Evolutionary conservation across 2,888 invertebrate species (phyloP).

Genomic region (Penaeus monodon): DNA sequence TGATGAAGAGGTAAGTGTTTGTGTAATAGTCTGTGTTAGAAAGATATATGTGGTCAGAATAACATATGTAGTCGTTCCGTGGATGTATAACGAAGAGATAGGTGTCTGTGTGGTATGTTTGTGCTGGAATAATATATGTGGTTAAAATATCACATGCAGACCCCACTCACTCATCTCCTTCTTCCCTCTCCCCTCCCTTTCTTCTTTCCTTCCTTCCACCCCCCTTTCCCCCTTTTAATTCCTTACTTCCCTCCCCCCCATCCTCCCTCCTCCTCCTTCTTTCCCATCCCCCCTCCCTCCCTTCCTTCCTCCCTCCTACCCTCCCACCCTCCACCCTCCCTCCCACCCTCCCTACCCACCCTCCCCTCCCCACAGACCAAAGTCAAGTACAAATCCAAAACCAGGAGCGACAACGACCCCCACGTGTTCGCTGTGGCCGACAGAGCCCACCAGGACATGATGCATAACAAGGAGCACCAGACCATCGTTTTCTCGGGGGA

Average conservation of each 20-base stretch:
- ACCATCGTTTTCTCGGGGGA: slow-evolving; percentile 91
- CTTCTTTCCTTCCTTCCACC: no score
- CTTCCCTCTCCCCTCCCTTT: no score
- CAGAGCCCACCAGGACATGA: slow-evolving; percentile 88
- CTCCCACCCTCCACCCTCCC: not conserved
- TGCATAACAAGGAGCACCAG: slow-evolving; percentile 87
- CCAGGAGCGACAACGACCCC: slow-evolving; percentile 88
- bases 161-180: not conserved
- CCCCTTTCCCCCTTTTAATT: no score
- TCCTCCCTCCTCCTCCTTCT: no score
- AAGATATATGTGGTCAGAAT: no score
- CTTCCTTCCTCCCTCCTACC: not conserved
- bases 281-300: not conserved
- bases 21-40: no score
- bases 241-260: not conserved
- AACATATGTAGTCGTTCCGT: slow-evolving; percentile 66
- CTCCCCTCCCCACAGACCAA: slow-evolving; percentile 76
- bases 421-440: slow-evolving; percentile 92
- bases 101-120: no score
- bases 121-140: no score
- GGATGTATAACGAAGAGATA: slow-evolving; percentile 78
- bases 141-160: no score
- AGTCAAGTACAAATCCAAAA: slow-evolving; percentile 84
- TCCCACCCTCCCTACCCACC: not conserved
- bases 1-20: slow-evolving; percentile 72